A percentile compares a stretch with the other conserved stretches of the same genome.
phyloP scores from a whole-genome alignment of 1,140 invertebrate species.

The Euura saliciscinereae region DNA sequence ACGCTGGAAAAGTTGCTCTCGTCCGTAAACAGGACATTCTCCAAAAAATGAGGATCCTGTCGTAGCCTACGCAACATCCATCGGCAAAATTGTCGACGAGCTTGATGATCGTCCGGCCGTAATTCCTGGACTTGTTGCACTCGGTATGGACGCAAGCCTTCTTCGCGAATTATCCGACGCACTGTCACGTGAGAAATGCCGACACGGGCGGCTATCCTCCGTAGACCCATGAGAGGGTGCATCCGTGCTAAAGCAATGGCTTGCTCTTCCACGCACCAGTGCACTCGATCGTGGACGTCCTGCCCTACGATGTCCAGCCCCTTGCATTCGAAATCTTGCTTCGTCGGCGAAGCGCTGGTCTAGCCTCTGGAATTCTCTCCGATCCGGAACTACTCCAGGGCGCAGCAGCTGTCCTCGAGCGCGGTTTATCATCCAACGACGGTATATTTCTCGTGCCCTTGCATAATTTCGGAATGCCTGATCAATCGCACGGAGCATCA shows the following conservation, averaged over 20 bases:
- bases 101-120: not conserved
- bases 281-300: slow-evolving; percentile 15
- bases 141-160: slow-evolving; percentile 11
- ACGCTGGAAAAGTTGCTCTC: slow-evolving; percentile 10
- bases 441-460: slow-evolving; percentile 17
- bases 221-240: slow-evolving; percentile 15
- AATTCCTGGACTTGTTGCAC: slow-evolving; percentile 17
- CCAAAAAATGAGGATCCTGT: slow-evolving; percentile 2
- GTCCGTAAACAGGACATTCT: slow-evolving; percentile 7
- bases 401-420: no score
- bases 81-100: slow-evolving; percentile 8
- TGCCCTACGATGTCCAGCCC: slow-evolving; percentile 8
- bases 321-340: not conserved
- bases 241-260: slow-evolving; percentile 20
- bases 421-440: slow-evolving; percentile 8
- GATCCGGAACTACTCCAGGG: slow-evolving; percentile 10
- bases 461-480: slow-evolving; percentile 16
- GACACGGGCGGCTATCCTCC: slow-evolving; percentile 14
- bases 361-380: slow-evolving; percentile 19
- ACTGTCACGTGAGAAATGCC: no score
- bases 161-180: slow-evolving; percentile 18
- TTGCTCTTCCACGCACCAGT: slow-evolving; percentile 18
- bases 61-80: slow-evolving; percentile 10
- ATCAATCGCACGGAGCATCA: slow-evolving; percentile 18
- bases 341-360: slow-evolving; percentile 15